Evolutionary conservation across 2,113 vertebrate genomes (phyloP).

Genomic region (Campylomormyrus tamandua): DNA sequence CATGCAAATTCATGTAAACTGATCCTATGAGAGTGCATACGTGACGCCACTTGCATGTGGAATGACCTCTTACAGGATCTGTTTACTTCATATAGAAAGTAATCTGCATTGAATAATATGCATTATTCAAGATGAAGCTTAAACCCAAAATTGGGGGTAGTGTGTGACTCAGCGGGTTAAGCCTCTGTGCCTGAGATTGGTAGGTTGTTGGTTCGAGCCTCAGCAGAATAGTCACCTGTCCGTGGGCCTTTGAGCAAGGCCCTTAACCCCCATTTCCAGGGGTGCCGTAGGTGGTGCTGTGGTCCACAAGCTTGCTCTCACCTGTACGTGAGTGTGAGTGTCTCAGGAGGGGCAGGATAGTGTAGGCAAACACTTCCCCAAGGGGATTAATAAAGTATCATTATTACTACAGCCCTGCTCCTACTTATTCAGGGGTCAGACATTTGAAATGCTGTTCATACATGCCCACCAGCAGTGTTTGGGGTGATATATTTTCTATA

Average conservation of each 20-base stretch:
- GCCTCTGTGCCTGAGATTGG: neutral
- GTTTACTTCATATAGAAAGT: neutral
- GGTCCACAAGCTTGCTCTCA: neutral
- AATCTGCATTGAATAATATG: neutral
- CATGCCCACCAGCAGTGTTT: neutral
- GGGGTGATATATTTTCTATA: neutral
- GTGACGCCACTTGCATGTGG: neutral
- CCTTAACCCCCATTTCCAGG: neutral
- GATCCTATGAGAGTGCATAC: neutral
- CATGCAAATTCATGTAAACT: neutral
- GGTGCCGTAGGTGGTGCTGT: neutral
- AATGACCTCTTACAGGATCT: neutral
- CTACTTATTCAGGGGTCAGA: neutral
- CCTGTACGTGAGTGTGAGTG: neutral
- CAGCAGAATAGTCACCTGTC: neutral
- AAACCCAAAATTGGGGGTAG: neutral
- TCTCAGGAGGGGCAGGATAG: neutral
- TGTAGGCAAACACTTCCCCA: neutral
- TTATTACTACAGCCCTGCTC: neutral
- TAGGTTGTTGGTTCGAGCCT: neutral
- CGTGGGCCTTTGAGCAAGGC: neutral
- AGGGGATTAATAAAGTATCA: neutral
- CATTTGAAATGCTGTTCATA: neutral
- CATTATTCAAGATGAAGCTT: neutral
- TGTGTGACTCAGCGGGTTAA: neutral